Evolutionary conservation across 2,888 invertebrate species (phyloP), one percentile per base, ranked within the genome.

Genomic region (Drosophila falleni): DNA sequence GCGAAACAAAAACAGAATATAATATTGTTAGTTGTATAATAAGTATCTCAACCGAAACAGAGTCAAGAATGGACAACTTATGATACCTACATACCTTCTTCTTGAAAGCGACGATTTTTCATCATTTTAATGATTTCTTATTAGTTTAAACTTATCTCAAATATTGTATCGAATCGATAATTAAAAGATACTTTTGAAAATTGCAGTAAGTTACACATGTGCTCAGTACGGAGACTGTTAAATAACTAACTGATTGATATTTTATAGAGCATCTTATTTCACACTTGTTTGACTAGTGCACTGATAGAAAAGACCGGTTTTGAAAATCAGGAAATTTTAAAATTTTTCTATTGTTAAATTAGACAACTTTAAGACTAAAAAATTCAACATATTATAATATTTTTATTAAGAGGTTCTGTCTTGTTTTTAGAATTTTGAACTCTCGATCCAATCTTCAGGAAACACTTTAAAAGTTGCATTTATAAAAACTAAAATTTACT

Each of bases 81-180:
- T 1, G 5, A 13, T 11, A 33, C 6, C 19, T 1, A 70, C 74
- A 71, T 83, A 90, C 90, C 90, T 88, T 80, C 89, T 76, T 85
- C 75, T 44, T 91, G 90, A 60, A 80, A 91, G 42, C 92, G 88
- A 61, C 92, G 91, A 89, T 92, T 92, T 68, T 91, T 92, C 26
- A 84, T 89, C 86, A 91, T 91, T 41, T 76, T 80, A 44, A 44
- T 23, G 23, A 13, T 2, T 16, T 41, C 1, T 56, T 47, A 13
- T 10, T 0, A 23, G 11, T 5, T 37, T 23, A 3, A 39, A 53
- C 10, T 26, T 15, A 26, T 50, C 3, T 9, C 0, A 13, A 19
- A 19, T 23, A 6, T 3, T 8, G n/a, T 9, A 23, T 9, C 3
- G 5, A 35, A 44, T 35, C 55, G 59, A 3, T 5, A 53, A 9